phyloP scores from a whole-genome alignment of 2,113 vertebrate genomes.

The Etheostoma cragini region DNA sequence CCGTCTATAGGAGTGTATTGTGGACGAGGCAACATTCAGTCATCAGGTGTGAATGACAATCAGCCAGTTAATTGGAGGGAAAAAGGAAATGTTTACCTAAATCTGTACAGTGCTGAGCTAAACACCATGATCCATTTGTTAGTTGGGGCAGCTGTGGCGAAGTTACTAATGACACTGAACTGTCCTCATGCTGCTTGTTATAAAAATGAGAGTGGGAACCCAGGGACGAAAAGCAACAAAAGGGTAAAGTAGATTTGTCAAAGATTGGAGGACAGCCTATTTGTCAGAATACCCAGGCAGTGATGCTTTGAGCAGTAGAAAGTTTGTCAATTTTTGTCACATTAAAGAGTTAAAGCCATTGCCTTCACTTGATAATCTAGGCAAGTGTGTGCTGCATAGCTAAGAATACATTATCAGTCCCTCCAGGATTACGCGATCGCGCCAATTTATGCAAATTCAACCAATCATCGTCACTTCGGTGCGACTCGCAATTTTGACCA shows the following conservation, averaged over 20 bases:
- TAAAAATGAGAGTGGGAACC: background rate
- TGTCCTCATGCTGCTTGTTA: background rate
- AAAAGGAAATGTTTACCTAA: background rate
- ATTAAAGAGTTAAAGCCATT: background rate
- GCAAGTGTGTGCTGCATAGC: background rate
- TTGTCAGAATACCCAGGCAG: slow-evolving; percentile 6
- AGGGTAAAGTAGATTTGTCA: background rate
- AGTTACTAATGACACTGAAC: slow-evolving; percentile 11
- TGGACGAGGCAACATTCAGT: background rate
- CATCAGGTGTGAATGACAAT: background rate
- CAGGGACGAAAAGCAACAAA: background rate
- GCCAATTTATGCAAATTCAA: too few relatives aligned
- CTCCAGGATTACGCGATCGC: too few relatives aligned
- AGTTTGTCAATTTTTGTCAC: background rate
- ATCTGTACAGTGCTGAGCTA: background rate
- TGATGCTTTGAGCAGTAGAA: background rate
- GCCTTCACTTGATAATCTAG: too few relatives aligned
- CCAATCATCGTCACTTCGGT: too few relatives aligned
- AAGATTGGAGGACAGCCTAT: background rate
- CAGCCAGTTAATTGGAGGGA: background rate
- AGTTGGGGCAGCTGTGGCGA: background rate
- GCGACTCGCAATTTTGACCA: too few relatives aligned
- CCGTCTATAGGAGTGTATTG: background rate
- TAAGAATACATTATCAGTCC: background rate
- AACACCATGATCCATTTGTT: background rate